Base-by-base conservation (phyloP, 2,797 vertebrate genomes). In the Anguilla megastoma region DNA sequence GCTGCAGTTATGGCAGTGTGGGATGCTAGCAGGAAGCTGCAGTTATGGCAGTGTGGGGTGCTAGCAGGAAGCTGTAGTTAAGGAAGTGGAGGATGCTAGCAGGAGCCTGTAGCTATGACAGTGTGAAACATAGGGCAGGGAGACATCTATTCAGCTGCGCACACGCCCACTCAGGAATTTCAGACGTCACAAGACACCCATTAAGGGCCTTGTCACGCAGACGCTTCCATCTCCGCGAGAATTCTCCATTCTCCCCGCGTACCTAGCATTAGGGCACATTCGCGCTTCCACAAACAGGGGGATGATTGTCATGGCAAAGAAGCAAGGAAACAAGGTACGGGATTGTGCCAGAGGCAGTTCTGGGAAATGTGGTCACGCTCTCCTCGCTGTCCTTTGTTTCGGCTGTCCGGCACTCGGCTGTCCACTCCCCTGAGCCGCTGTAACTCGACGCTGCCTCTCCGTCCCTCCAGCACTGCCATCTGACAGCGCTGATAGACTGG, bases 101-200 rank as follows among this genome's bases (percentile, higher is more conserved):
- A 66, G 21, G 14, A 27, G 63, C 24, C 63, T 24, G n/a, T 66
- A 66, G 24, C n/a, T 66, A 66, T 27, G 21, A 27, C 63, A n/a
- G 63, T n/a, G 63, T 66, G 63, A 27, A 24, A 66, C 24, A n/a
- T 66, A n/a, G 24, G 63, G n/a, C 5, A 66, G n/a, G 63, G 63
- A 30, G 71, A 14, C 71, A 14, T 30, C 71, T 33, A 16, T 45
- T 83, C 80, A 14, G 74, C 33, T 24, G 76, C 21, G 54, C 86
- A 10, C 79, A 50, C 79, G 16, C 86, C 86, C 80, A 87, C 76
- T 41, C 14, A 6, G 86, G n/a, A 83, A 10, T n/a, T n/a, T 50
- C 56, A 56, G 58, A 66, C 58, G 16, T 84, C 86, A 84, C n/a
- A 48, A 16, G 71, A 36, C 30, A 12, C 71, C 33, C 71, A 74